Evolutionary conservation across 1,140 invertebrate species (phyloP).

Genomic region (Gryon sp.): DNA sequence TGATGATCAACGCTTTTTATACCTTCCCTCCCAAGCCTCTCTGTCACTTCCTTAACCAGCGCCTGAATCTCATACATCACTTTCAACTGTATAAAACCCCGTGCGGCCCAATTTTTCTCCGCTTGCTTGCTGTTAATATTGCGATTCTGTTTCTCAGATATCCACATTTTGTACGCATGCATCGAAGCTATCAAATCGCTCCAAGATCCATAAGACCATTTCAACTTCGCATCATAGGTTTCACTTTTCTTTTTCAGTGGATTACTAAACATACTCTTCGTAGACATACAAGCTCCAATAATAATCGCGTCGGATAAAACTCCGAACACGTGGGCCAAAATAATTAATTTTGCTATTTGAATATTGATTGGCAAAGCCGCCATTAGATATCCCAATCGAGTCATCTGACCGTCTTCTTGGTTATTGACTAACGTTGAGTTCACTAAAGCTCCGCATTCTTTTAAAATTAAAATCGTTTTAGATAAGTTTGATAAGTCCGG

Average conservation of each 20-base stretch:
- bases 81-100: slow-evolving; percentile 86
- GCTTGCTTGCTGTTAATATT: slow-evolving; percentile 62
- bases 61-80: slow-evolving; percentile 86
- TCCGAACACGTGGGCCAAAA: slow-evolving; percentile 93
- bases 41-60: slow-evolving; percentile 85
- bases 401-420: slow-evolving; percentile 91
- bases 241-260: slow-evolving; percentile 86
- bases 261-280: slow-evolving; percentile 89
- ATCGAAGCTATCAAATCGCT: slow-evolving; percentile 91
- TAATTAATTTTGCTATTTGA: slow-evolving; percentile 89
- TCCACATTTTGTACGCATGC: slow-evolving; percentile 86
- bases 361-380: slow-evolving; percentile 90
- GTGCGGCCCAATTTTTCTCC: slow-evolving; percentile 86
- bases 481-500: slow-evolving; percentile 91
- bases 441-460: slow-evolving; percentile 90
- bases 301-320: slow-evolving; percentile 91
- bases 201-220: slow-evolving; percentile 88
- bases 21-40: slow-evolving; percentile 80
- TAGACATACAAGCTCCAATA: slow-evolving; percentile 91
- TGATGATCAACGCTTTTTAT: too few species aligned
- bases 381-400: slow-evolving; percentile 92
- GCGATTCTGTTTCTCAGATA: slow-evolving; percentile 64
- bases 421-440: slow-evolving; percentile 78
- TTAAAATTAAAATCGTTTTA: slow-evolving; percentile 89
- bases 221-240: slow-evolving; percentile 85